Evolutionary conservation across 2,888 invertebrate genomes (phyloP), one percentile per base, ranked within the genome.

Genomic region (Proisotoma minuta): DNA sequence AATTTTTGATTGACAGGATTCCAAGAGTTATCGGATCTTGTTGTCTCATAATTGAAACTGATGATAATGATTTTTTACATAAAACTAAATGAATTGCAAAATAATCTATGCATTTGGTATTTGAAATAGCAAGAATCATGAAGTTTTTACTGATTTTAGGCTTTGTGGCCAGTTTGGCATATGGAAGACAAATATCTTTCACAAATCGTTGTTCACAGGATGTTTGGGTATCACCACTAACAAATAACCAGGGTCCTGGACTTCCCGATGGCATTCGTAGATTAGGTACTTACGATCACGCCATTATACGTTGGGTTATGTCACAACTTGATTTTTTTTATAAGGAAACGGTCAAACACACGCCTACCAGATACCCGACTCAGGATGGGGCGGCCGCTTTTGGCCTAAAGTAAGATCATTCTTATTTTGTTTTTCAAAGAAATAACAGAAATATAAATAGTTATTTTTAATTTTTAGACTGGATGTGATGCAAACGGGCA

Each of bases 371-470:
- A 65, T 65, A 27, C 57, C 62, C 20, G 62, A 65, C 53, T 51
- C 8, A 20, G 62, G 59, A 22, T 65, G 65, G 65, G 65, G 57
- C n/a, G 65, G 65, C 20, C 59, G 62, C 1, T 65, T 65, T 39
- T 65, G 65, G 65, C 65, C 65, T 5, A 57, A 61, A 23, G 20
- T 20, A 5, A 8, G 15, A 34, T 34, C 15, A 34, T 34, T 34
- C 8, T 8, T 34, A 34, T 10, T 10, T 34, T 34, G 34, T 34
- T 8, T 8, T 34, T 34, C 34, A 8, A 15, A 34, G 34, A 10
- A 8, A 34, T 34, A 10, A 15, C 34, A 34, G 15, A 15, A 34
- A 34, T 10, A 15, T 34, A 10, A 15, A 8, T 34, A 34, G 15
- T 34, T 34, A 10, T 10, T 8, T 34, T 34, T 34, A 8, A 10